Conservation (phyloP, 2,113 vertebrate species). For the Paradisaea rubra region DNA sequence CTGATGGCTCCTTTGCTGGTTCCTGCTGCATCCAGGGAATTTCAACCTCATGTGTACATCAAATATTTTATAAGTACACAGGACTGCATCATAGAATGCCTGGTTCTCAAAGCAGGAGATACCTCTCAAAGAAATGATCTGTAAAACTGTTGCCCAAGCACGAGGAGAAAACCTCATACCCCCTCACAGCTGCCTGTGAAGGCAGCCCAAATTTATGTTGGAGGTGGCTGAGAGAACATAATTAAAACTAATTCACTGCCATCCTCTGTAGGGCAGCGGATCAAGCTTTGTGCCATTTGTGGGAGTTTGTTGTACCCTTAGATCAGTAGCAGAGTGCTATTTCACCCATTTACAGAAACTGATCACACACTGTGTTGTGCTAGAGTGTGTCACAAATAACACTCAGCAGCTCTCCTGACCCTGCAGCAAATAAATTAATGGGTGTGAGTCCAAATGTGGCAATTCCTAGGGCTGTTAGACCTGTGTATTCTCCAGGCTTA, state of each 20-base stretch:
- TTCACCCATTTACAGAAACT: neutral
- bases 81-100: neutral
- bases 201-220: neutral
- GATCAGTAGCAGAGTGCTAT: neutral
- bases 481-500: neutral
- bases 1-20: neutral
- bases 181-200: neutral
- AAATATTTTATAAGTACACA: neutral
- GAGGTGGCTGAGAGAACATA: neutral
- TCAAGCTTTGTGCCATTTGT: neutral
- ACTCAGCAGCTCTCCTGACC: neutral
- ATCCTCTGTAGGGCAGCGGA: neutral
- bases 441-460: neutral
- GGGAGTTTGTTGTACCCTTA: neutral
- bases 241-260: neutral
- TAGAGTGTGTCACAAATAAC: neutral
- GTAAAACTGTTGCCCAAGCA: neutral
- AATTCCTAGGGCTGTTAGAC: neutral
- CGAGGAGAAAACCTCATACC: neutral
- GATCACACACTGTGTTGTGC: accelerated
- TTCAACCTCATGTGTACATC: accelerated
- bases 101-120: neutral
- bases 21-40: neutral
- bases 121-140: neutral
- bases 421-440: neutral